These are phyloP conservation scores for Heterodera schachtii DNA, from an alignment of 1,140 invertebrate genomes.

Conservation along the genomic window DNA sequence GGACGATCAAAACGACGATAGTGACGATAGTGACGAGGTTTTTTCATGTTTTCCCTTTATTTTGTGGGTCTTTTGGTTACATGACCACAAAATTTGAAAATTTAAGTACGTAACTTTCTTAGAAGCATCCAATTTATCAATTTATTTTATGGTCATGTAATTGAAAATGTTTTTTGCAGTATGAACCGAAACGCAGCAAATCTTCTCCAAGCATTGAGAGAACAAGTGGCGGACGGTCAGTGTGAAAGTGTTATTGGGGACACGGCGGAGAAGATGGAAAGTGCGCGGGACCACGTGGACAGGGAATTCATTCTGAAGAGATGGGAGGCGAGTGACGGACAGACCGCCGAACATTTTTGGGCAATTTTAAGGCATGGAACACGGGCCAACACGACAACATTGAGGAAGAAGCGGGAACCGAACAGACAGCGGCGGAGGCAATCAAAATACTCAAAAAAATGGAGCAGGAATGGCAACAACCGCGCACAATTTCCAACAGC, in stretches of 20 bases:
- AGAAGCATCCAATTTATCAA: too few relatives aligned
- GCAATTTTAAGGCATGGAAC: slow-evolving; percentile 4
- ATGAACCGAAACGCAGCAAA: too few relatives aligned
- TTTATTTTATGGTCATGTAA: too few relatives aligned
- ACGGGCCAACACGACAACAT: not conserved
- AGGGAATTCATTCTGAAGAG: slow-evolving; percentile 22
- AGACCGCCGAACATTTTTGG: not conserved
- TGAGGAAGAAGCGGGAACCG: not conserved
- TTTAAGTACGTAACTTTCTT: too few relatives aligned
- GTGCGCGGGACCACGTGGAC: slow-evolving; percentile 9
- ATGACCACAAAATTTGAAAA: too few relatives aligned
- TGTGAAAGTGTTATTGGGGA: slow-evolving; percentile 16
- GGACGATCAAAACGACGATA: too few relatives aligned
- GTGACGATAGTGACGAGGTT: too few relatives aligned
- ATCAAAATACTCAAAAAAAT: not conserved
- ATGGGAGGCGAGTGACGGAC: slow-evolving; percentile 1
- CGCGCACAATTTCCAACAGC: not conserved
- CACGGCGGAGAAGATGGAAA: slow-evolving; percentile 7
- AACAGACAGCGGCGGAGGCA: not conserved
- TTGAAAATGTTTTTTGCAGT: too few relatives aligned
- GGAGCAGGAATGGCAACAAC: not conserved
- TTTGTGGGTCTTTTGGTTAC: too few relatives aligned
- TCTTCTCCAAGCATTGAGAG: too few relatives aligned
- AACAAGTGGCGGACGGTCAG: too few relatives aligned
- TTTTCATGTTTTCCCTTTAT: too few relatives aligned